These are phyloP conservation scores for Eurystomus gularis DNA, from an alignment of 2,113 vertebrate species.

Conservation along the genomic window DNA sequence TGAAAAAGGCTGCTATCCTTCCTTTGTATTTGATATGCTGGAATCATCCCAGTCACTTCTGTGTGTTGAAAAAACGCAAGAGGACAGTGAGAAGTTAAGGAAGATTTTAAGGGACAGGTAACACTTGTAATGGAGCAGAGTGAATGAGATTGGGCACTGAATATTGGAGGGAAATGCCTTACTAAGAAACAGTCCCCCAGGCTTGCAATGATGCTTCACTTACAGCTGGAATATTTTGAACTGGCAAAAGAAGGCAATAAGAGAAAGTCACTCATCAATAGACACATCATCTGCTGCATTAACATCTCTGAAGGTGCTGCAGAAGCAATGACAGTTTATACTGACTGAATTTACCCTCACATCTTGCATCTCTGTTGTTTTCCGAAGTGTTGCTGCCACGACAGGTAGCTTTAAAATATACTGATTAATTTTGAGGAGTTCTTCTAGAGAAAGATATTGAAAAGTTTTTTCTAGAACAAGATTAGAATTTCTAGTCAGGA, in stretches of 20 bases:
- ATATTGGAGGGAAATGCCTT: background rate
- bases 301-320: background rate
- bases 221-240: background rate
- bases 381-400: background rate
- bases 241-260: background rate
- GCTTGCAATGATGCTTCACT: background rate
- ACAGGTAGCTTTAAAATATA: background rate
- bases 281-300: background rate
- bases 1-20: background rate
- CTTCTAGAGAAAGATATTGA: background rate
- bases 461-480: background rate
- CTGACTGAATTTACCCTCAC: background rate
- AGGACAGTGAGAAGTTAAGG: background rate
- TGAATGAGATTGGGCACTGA: background rate
- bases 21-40: background rate
- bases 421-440: background rate
- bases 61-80: background rate
- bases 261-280: background rate
- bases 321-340: background rate
- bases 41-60: background rate
- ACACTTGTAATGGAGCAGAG: background rate
- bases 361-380: background rate
- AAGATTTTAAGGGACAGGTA: background rate
- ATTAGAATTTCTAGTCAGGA: background rate
- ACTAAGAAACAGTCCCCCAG: background rate